phyloP scores from a whole-genome alignment of 2,113 vertebrate species.

The Eublepharis macularius region DNA sequence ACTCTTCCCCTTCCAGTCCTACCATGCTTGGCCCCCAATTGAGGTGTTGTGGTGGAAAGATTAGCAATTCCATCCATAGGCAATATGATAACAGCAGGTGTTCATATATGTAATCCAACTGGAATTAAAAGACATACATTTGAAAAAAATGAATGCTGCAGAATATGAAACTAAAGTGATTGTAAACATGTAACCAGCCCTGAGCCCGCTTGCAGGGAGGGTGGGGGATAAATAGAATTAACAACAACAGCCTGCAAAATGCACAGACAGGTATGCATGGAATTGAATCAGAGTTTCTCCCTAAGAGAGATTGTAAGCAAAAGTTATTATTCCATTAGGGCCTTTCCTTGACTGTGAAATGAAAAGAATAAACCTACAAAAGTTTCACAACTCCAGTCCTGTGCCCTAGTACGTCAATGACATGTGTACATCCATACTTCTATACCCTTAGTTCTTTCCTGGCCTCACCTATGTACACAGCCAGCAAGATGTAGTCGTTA shows the following conservation, averaged over 20 bases:
- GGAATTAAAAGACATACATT: not conserved
- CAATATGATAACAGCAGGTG: not conserved
- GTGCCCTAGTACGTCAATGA: not conserved
- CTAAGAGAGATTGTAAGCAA: too few species aligned
- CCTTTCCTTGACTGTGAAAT: not conserved
- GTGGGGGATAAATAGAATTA: too few species aligned
- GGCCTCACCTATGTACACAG: too few species aligned
- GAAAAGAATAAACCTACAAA: not conserved
- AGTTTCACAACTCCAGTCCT: not conserved
- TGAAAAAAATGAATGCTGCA: not conserved
- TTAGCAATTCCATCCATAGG: not conserved
- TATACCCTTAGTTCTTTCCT: not conserved
- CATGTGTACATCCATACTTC: not conserved
- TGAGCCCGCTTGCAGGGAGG: too few species aligned
- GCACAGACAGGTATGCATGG: not conserved
- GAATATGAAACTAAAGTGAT: not conserved
- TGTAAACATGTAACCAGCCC: too few species aligned
- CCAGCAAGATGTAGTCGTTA: too few species aligned
- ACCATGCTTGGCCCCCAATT: not conserved
- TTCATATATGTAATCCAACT: not conserved
- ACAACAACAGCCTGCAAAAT: too few species aligned
- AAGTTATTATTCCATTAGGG: not conserved
- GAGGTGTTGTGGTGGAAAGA: not conserved
- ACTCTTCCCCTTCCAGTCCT: too few species aligned
- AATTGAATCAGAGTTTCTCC: too few species aligned